A percentile compares a stretch with the other conserved stretches of the same genome.
Conservation (phyloP, 1,140 invertebrate species). For the Ceratosolen solmsi region DNA sequence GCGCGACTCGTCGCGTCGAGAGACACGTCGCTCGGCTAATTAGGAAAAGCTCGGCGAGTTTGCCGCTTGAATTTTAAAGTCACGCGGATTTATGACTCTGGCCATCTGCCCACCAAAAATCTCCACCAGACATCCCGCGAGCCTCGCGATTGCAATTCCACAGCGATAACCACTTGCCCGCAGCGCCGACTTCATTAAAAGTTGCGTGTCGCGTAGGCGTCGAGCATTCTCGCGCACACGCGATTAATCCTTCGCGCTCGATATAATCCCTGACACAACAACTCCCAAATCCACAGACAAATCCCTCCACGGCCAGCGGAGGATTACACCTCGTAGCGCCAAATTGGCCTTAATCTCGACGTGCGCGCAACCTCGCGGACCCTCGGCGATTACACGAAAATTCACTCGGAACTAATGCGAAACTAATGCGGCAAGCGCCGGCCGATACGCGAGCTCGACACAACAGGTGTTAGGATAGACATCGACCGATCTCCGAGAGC, state of each 20-base stretch:
- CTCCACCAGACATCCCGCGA: not conserved
- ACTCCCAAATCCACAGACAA: slow-evolving; percentile 68
- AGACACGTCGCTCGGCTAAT: no score
- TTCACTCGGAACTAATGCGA: slow-evolving; percentile 70
- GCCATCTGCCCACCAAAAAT: slow-evolving; percentile 59
- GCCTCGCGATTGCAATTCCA: not conserved
- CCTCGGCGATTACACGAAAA: slow-evolving; percentile 67
- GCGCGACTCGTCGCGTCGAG: no score
- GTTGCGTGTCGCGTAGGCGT: slow-evolving; percentile 46
- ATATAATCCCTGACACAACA: slow-evolving; percentile 73
- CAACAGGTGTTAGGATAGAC: slow-evolving; percentile 65
- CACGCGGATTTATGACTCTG: no score
- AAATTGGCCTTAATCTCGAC: slow-evolving; percentile 69
- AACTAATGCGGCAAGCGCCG: slow-evolving; percentile 58
- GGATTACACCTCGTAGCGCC: slow-evolving; percentile 70
- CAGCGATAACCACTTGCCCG: no score
- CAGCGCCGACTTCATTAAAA: slow-evolving; percentile 65
- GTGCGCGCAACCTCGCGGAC: not conserved
- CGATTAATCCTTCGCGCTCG: slow-evolving; percentile 70
- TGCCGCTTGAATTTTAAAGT: no score
- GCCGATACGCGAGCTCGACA: slow-evolving; percentile 51
- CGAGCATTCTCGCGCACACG: not conserved
- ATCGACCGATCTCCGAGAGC: slow-evolving; percentile 47
- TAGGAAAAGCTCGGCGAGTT: no score
- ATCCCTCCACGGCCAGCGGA: slow-evolving; percentile 63